A percentile compares a stretch with the other conserved stretches of the same genome.
Conservation (phyloP, 2,113 vertebrate species). For the Diphyllodes magnificus region DNA sequence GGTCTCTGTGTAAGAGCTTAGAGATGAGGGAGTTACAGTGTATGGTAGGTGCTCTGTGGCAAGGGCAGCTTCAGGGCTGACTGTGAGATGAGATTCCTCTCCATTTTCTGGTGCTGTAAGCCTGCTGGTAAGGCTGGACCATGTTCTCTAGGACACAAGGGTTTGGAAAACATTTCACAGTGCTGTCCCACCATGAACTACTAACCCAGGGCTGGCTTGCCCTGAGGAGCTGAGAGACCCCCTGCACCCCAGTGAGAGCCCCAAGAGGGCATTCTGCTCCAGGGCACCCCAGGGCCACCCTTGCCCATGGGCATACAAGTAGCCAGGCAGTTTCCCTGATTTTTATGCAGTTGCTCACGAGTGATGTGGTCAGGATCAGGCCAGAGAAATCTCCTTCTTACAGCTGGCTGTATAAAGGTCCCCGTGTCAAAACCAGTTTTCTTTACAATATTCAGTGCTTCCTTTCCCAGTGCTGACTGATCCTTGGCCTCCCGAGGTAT, state of each 20-base stretch:
- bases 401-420: not conserved
- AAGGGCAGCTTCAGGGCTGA: not conserved
- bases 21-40: not conserved
- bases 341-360: not conserved
- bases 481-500: not conserved
- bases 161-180: fast-evolving
- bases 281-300: no score
- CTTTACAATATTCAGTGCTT: not conserved
- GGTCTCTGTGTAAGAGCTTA: not conserved
- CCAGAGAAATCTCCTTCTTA: not conserved
- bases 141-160: not conserved
- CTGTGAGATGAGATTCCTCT: not conserved
- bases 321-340: not conserved
- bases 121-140: not conserved
- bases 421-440: not conserved
- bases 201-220: fast-evolving
- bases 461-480: not conserved
- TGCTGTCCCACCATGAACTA: not conserved
- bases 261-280: not conserved
- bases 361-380: not conserved
- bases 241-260: not conserved
- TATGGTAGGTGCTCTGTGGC: not conserved
- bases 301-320: not conserved
- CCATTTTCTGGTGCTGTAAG: not conserved
- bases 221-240: not conserved